phyloP scores from a whole-genome alignment of 2,888 invertebrate genomes.

The Nasonovia ribisnigri region DNA sequence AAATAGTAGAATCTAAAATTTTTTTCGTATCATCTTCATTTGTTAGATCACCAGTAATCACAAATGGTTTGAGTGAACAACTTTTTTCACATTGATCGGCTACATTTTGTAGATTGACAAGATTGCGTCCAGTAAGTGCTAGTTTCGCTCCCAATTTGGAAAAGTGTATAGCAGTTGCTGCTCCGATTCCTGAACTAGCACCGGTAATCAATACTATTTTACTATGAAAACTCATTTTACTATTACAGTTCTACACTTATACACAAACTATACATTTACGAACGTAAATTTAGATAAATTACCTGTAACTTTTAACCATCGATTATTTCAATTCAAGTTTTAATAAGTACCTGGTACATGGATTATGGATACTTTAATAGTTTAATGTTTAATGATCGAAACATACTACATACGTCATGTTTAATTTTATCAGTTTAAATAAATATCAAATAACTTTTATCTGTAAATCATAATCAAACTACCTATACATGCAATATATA shows the following conservation, averaged over 20 bases:
- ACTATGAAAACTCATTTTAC: constrained; percentile 75
- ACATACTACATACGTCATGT: not conserved
- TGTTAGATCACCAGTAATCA: constrained; percentile 80
- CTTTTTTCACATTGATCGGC: constrained; percentile 73
- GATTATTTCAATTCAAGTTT: not conserved
- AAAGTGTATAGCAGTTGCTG: constrained; percentile 83
- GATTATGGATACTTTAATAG: no score
- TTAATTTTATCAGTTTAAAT: not conserved
- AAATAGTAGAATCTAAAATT: constrained; percentile 80
- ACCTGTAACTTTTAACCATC: not conserved
- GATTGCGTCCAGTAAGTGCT: constrained; percentile 80
- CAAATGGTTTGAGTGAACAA: constrained; percentile 72
- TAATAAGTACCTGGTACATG: not conserved
- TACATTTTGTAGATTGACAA: constrained; percentile 77
- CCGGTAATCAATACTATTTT: constrained; percentile 84
- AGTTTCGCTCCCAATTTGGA: constrained; percentile 82
- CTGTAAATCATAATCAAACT: not conserved
- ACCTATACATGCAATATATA: not conserved
- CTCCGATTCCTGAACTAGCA: constrained; percentile 89
- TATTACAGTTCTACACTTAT: not conserved
- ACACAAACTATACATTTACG: not conserved
- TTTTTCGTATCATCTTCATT: constrained; percentile 81
- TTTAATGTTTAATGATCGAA: not conserved
- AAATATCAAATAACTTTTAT: not conserved
- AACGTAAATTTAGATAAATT: not conserved